Evolutionary conservation across 2,113 vertebrate species (phyloP).

Genomic region (Halichoerus grypus): DNA sequence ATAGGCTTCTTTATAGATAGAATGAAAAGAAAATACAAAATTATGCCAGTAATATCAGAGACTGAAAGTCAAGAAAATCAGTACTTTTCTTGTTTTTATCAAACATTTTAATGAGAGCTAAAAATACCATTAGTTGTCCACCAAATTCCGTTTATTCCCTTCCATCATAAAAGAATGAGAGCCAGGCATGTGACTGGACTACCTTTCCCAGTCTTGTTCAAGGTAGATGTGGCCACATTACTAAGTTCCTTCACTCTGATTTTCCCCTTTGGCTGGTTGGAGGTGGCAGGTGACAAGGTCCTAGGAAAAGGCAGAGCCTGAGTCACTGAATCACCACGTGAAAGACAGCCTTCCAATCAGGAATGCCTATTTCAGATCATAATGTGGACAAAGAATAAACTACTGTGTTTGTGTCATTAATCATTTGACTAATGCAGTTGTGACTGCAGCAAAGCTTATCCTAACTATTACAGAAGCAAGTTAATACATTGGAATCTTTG

Average conservation of each 20-base stretch:
- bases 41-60: not conserved
- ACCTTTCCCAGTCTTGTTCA: not conserved
- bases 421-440: not conserved
- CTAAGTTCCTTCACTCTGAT: not conserved
- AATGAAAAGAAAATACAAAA: not conserved
- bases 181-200: too few species aligned
- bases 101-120: not conserved
- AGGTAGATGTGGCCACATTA: not conserved
- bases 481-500: not conserved
- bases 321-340: not conserved
- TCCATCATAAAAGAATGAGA: not conserved
- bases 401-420: not conserved
- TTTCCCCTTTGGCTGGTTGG: not conserved
- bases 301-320: not conserved
- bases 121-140: not conserved
- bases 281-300: not conserved
- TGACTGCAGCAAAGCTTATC: not conserved
- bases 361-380: not conserved
- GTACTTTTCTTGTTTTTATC: not conserved
- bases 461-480: not conserved
- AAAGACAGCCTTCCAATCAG: not conserved
- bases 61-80: slow-evolving; percentile 13
- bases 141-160: not conserved
- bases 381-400: not conserved
- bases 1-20: not conserved